Evolutionary conservation across 2,113 vertebrate genomes (phyloP), one percentile per base, ranked within the genome.

Genomic region (Pseudorasbora parva): DNA sequence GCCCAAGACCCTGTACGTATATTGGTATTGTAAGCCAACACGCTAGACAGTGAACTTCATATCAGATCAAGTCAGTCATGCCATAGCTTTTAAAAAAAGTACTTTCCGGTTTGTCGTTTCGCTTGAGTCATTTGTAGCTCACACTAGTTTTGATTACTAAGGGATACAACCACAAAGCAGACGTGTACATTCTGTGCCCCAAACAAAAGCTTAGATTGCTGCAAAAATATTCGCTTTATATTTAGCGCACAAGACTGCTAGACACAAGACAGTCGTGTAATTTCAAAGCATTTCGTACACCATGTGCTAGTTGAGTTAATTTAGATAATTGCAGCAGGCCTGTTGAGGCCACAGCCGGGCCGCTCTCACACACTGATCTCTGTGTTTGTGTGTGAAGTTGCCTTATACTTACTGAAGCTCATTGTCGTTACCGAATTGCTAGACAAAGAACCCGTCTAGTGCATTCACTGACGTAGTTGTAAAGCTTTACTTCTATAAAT

Each of bases 1-100:
- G 59, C 87, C 87, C 77, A 87, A 84, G 83, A 88, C 87, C 30
- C 80, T 88, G 87, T 88, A 64, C 80, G 87, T 88, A 71, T 49
- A 51, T n/a, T 5, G 2, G 23, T 6, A 21, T 66, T 49, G 37
- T 45, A 33, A 1, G 41, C 23, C 5, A 66, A 49, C 47, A 51
- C 72, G 51, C 8, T 12, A 25, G 30, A 43, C 6, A 8, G 6
- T 12, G 5, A 59, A 25, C 74, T 41, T 59, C 11, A 59, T 5
- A 45, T 62, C n/a, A 62, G 4, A 15, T 51, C 2, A 21, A 80
- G 15, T 23, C 14, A 43, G 25, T 59, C 21, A 1, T 8, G 4
- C 7, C 12, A 8, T 74, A 51, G 8, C 8, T 2, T 8, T 2
- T 30, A 10, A 72, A 15, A n/a, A 71, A 72, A 72, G 7, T 6